These are phyloP conservation scores for Strigamia crassipes DNA, from an alignment of 2,888 invertebrate species.

Conservation along the genomic window DNA sequence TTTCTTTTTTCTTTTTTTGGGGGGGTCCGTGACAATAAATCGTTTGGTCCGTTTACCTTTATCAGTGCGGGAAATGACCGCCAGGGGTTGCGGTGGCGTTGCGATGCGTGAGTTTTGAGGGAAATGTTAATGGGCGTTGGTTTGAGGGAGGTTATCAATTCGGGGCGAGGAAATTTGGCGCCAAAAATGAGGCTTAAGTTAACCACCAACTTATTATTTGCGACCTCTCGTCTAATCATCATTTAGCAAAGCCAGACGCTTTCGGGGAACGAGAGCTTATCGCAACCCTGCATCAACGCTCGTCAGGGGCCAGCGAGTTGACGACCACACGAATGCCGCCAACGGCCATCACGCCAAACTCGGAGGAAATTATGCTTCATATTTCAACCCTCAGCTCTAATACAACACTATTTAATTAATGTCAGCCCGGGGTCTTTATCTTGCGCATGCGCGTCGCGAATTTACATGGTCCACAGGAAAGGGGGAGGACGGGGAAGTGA, in stretches of 20 bases:
- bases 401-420: conserved; percentile 42
- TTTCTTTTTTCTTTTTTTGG: no score
- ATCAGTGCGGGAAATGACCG: neutral
- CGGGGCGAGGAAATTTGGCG: conserved; percentile 47
- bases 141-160: conserved; percentile 12
- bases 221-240: conserved; percentile 43
- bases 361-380: conserved; percentile 50
- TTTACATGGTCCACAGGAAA: conserved; percentile 42
- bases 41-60: neutral
- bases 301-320: conserved; percentile 38
- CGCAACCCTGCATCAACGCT: conserved; percentile 22
- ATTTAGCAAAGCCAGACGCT: conserved; percentile 43
- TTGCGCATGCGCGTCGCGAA: conserved; percentile 32
- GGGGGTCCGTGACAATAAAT: neutral
- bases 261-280: conserved; percentile 1
- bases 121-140: neutral
- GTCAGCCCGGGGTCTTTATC: conserved; percentile 40
- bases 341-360: conserved; percentile 41
- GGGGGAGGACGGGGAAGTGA: conserved; percentile 9
- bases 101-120: neutral
- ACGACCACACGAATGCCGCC: conserved; percentile 20
- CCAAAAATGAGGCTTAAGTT: conserved; percentile 48
- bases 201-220: conserved; percentile 49
- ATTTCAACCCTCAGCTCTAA: conserved; percentile 47
- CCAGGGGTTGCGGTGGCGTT: conserved; percentile 6